Conservation (phyloP, 2,888 invertebrate genomes). For the Omphaloscelis lunosa region DNA sequence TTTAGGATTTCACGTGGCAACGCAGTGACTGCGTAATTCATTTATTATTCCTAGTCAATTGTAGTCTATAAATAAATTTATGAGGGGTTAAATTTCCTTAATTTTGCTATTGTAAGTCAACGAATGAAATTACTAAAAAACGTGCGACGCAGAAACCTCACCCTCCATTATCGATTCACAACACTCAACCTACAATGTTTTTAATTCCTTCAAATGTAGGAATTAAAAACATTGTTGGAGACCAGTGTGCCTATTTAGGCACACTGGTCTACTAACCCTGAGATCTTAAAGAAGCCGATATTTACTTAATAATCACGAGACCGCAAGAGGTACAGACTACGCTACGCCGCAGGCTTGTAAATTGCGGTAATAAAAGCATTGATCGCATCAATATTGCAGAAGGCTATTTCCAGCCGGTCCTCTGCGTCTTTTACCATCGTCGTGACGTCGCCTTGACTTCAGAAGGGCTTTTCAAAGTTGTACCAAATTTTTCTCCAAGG, state of each 20-base stretch:
- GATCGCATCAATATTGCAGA: constrained; percentile 25
- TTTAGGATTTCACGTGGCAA: not conserved
- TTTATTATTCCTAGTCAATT: not conserved
- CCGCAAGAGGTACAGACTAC: not conserved
- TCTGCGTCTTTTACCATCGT: not conserved
- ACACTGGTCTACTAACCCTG: not conserved
- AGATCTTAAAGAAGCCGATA: not conserved
- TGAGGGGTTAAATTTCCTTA: not conserved
- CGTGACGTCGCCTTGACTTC: not conserved
- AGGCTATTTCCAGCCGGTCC: not conserved
- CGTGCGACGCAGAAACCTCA: not conserved
- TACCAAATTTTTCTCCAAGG: not conserved
- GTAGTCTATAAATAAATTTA: constrained; percentile 1
- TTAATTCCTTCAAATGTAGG: not conserved
- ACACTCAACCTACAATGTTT: not conserved
- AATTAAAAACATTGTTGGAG: too few species aligned
- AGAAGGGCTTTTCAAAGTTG: not conserved
- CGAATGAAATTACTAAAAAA: not conserved
- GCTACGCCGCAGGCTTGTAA: not conserved
- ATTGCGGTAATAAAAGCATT: not conserved
- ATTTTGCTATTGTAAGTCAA: not conserved
- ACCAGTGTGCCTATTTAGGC: too few species aligned
- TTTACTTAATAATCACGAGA: not conserved
- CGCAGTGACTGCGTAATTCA: not conserved
- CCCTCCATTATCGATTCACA: not conserved